phyloP scores from a whole-genome alignment of 2,888 invertebrate species.

The Caenorhabditis sp. region DNA sequence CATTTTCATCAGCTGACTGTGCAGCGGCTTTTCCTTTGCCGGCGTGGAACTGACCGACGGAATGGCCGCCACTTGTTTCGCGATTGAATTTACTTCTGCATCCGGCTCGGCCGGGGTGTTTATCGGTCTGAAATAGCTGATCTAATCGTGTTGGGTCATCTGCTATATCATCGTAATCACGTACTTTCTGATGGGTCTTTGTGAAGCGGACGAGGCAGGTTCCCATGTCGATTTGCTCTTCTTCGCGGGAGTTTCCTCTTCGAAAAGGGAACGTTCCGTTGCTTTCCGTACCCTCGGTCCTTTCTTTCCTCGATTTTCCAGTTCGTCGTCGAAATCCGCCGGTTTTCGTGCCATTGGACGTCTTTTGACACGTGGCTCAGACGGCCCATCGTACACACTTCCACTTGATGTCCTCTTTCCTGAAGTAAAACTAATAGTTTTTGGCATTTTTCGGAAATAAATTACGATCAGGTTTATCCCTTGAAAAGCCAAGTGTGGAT shows the following conservation, averaged over 20 bases:
- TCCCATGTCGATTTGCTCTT: constrained; percentile 7
- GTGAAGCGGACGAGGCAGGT: background rate
- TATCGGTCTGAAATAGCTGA: constrained; percentile 13
- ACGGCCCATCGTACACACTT: constrained; percentile 2
- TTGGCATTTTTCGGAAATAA: background rate
- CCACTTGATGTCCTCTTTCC: constrained; percentile 26
- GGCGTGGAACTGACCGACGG: constrained; percentile 12
- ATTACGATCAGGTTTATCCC: background rate
- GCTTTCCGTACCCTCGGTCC: constrained; percentile 33
- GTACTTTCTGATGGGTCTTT: constrained; percentile 5
- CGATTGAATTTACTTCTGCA: constrained; percentile 2
- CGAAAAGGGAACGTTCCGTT: background rate
- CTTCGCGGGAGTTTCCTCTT: constrained; percentile 32
- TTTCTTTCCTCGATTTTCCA: constrained; percentile 14
- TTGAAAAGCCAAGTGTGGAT: background rate
- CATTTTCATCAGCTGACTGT: background rate
- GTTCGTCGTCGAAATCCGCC: constrained; percentile 26
- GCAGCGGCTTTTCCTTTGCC: background rate
- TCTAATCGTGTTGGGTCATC: background rate
- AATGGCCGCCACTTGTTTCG: constrained; percentile 10
- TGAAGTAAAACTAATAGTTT: background rate
- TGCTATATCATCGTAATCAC: background rate
- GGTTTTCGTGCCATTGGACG: constrained; percentile 6
- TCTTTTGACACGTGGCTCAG: constrained; percentile 32
- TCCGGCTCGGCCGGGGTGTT: background rate